A percentile compares a stretch with the other conserved stretches of the same genome.
phyloP scores from a whole-genome alignment of 2,797 vertebrate species.

The Diglossa cyanea region DNA sequence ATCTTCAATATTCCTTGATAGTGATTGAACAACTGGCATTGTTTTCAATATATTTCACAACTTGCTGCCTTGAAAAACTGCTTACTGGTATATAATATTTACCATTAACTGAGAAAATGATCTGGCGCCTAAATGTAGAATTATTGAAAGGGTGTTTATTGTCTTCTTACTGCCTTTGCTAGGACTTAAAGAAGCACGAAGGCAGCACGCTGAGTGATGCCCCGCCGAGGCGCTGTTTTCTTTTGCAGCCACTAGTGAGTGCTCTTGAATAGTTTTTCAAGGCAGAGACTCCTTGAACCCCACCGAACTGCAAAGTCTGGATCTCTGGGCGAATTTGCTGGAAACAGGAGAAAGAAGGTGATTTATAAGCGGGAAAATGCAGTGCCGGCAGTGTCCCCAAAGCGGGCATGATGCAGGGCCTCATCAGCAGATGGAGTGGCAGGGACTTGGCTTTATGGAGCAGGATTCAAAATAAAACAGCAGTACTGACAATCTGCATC shows the following conservation, averaged over 20 bases:
- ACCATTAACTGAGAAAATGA: constrained; percentile 62
- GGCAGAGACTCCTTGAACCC: constrained; percentile 30
- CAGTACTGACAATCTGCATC: not conserved
- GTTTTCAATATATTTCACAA: constrained; percentile 72
- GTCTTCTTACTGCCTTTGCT: not conserved
- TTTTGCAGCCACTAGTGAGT: constrained; percentile 86
- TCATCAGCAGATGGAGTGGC: not conserved
- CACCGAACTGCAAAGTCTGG: constrained; percentile 4
- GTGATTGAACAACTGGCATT: constrained; percentile 12
- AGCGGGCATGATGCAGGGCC: rapidly evolving
- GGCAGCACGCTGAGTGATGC: not conserved
- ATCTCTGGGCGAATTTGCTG: constrained; percentile 71
- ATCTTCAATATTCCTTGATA: constrained; percentile 49
- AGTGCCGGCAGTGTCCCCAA: constrained; percentile 12
- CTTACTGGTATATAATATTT: constrained; percentile 58
- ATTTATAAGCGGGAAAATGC: constrained; percentile 55
- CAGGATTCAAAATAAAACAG: not conserved
- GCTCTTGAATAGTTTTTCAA: constrained; percentile 88
- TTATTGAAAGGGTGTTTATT: constrained; percentile 43
- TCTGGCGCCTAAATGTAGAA: constrained; percentile 46
- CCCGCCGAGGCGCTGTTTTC: constrained; percentile 74
- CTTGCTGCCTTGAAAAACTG: constrained; percentile 69
- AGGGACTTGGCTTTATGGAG: not conserved
- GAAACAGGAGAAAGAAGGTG: constrained; percentile 67
- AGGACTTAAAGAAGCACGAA: not conserved